Percentiles rank a stretch among this genome's conserved stretches.
These are phyloP conservation scores for Meleagris gallopavo DNA, from an alignment of 2,113 vertebrate species.

Conservation along the genomic window DNA sequence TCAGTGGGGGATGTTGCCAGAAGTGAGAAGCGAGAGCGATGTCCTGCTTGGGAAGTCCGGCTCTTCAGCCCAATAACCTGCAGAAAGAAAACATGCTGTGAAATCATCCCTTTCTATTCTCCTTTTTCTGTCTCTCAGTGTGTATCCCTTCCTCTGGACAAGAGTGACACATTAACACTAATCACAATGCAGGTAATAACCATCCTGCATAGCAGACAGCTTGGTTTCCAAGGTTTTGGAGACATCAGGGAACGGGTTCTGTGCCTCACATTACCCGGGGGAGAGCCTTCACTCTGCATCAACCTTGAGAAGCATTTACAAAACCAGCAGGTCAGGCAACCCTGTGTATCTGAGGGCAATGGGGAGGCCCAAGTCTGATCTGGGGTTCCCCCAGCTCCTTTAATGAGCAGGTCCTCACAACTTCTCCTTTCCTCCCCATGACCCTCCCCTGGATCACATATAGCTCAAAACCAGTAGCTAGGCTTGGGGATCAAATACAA, in stretches of 20 bases:
- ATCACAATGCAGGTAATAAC: background rate
- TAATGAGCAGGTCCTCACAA: background rate
- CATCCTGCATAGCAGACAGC: background rate
- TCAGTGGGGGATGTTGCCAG: background rate
- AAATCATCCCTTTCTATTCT: accelerated
- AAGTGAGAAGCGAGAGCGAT: accelerated
- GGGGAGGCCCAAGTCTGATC: background rate
- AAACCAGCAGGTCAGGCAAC: background rate
- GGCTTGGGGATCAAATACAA: background rate
- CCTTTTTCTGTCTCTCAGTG: background rate
- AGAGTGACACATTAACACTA: background rate
- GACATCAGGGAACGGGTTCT: background rate
- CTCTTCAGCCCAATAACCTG: accelerated
- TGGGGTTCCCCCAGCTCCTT: background rate
- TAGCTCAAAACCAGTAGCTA: accelerated
- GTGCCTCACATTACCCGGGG: background rate
- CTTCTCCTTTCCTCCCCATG: background rate
- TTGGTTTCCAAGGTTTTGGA: background rate
- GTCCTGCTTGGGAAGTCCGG: accelerated
- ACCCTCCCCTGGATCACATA: accelerated
- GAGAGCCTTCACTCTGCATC: background rate
- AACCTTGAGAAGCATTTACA: background rate
- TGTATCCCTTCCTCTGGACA: background rate
- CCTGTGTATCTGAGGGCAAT: background rate
- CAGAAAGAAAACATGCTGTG: accelerated